Conservation (phyloP, 2,113 vertebrate genomes). For the Hiodon alosoides region DNA sequence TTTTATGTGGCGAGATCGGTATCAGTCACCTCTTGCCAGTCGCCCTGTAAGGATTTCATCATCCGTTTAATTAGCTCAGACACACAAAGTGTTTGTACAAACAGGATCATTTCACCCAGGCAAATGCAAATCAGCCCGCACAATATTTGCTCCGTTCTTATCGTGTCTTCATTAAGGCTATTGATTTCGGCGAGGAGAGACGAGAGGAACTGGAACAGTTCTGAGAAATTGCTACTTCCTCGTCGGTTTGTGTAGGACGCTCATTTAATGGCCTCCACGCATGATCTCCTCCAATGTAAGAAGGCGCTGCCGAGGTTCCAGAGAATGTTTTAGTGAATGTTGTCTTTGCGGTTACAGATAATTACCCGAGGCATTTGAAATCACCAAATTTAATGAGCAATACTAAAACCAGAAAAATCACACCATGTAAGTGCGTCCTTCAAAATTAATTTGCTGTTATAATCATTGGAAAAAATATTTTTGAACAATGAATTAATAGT, state of each 20-base stretch:
- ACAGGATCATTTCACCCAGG: constrained; percentile 39
- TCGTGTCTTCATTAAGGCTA: constrained; percentile 50
- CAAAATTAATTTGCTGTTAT: constrained; percentile 98
- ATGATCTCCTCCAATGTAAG: not conserved
- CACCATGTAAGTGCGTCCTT: constrained; percentile 97
- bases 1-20: too few relatives aligned
- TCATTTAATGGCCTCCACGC: not conserved
- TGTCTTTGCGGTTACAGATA: constrained; percentile 65
- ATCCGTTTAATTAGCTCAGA: constrained; percentile 49
- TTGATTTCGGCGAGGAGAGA: constrained; percentile 43
- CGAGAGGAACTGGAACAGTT: constrained; percentile 1
- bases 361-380: constrained; percentile 70
- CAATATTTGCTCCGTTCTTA: constrained; percentile 55
- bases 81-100: constrained; percentile 33
- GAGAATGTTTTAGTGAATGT: constrained; percentile 53
- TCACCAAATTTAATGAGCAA: constrained; percentile 99
- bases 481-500: constrained; percentile 99
- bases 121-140: constrained; percentile 55
- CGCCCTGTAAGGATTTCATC: constrained; percentile 38
- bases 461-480: constrained; percentile 97
- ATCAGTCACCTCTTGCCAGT: too few relatives aligned
- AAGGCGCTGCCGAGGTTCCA: constrained; percentile 14
- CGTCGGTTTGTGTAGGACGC: constrained; percentile 14
- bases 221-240: not conserved
- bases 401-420: constrained; percentile 92